These are phyloP conservation scores for Malacoctenus gilli DNA, from an alignment of 2,797 vertebrate genomes.

Conservation along the genomic window DNA sequence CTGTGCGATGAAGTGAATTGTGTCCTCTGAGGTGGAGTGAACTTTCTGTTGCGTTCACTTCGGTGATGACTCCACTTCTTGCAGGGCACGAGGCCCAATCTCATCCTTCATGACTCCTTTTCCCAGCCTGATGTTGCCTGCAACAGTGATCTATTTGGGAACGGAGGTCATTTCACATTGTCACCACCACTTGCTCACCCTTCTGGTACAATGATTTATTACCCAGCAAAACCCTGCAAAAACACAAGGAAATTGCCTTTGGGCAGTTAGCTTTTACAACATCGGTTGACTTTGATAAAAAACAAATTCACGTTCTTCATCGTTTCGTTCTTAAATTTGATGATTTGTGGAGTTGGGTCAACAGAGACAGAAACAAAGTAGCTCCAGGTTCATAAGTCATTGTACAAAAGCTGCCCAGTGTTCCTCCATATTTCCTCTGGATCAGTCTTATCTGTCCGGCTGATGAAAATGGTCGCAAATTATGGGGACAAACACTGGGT, in stretches of 20 bases:
- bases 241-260: conserved; percentile 65
- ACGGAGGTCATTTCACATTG: conserved; percentile 66
- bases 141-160: conserved; percentile 60
- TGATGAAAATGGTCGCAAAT: conserved; percentile 52
- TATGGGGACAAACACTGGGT: conserved; percentile 31
- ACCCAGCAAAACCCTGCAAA: conserved; percentile 52
- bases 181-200: conserved; percentile 57
- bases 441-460: conserved; percentile 33
- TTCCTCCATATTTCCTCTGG: conserved; percentile 45
- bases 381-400: conserved; percentile 15
- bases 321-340: conserved; percentile 44
- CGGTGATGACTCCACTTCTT: conserved; percentile 26
- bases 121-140: conserved; percentile 49
- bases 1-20: conserved; percentile 15
- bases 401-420: conserved; percentile 22
- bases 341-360: conserved; percentile 49
- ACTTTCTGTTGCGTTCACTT: conserved; percentile 27
- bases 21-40: conserved; percentile 31
- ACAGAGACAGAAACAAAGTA: conserved; percentile 37
- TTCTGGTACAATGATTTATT: conserved; percentile 73
- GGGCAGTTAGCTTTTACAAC: conserved; percentile 48
- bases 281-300: conserved; percentile 55
- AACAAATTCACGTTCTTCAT: conserved; percentile 46
- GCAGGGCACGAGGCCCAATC: conserved; percentile 50
- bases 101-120: conserved; percentile 77